A percentile compares a stretch with the other conserved stretches of the same genome.
Evolutionary conservation across 1,140 invertebrate genomes (phyloP).

Genomic region (Zaprionus africanus): DNA sequence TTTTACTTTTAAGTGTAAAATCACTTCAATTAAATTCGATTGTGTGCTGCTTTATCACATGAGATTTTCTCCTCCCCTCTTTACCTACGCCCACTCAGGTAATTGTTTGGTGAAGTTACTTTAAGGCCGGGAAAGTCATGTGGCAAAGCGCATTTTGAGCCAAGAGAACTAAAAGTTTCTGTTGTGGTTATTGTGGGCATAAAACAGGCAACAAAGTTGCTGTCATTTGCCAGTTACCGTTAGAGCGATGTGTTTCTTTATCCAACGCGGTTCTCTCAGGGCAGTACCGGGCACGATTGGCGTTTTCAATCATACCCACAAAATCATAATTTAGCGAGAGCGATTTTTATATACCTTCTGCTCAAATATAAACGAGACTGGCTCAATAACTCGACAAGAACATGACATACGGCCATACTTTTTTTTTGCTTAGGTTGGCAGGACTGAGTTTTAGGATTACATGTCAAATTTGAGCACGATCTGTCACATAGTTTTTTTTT

Average conservation of each 20-base stretch:
- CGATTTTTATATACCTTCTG: too few relatives aligned
- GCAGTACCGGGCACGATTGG: background rate
- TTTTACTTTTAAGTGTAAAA: constrained; percentile 82
- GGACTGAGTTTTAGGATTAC: too few relatives aligned
- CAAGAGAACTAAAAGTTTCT: constrained; percentile 66
- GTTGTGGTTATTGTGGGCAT: constrained; percentile 59
- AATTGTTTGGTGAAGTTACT: constrained; percentile 27
- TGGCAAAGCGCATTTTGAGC: constrained; percentile 63
- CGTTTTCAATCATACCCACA: too few relatives aligned
- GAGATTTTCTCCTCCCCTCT: background rate
- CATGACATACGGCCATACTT: too few relatives aligned
- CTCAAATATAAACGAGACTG: too few relatives aligned
- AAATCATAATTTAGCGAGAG: too few relatives aligned
- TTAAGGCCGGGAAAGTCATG: constrained; percentile 39
- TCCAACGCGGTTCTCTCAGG: background rate
- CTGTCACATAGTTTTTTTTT: too few relatives aligned
- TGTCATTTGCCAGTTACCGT: constrained; percentile 23
- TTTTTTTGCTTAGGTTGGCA: too few relatives aligned
- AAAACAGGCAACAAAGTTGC: constrained; percentile 63
- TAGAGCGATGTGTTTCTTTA: constrained; percentile 13
- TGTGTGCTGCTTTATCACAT: constrained; percentile 41
- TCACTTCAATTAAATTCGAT: constrained; percentile 74
- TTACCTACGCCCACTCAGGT: background rate
- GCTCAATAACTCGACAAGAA: too few relatives aligned
- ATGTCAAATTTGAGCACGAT: too few relatives aligned